Evolutionary conservation across 2,888 invertebrate genomes (phyloP), one percentile per base, ranked within the genome.

Genomic region (Hypsopygia costalis): DNA sequence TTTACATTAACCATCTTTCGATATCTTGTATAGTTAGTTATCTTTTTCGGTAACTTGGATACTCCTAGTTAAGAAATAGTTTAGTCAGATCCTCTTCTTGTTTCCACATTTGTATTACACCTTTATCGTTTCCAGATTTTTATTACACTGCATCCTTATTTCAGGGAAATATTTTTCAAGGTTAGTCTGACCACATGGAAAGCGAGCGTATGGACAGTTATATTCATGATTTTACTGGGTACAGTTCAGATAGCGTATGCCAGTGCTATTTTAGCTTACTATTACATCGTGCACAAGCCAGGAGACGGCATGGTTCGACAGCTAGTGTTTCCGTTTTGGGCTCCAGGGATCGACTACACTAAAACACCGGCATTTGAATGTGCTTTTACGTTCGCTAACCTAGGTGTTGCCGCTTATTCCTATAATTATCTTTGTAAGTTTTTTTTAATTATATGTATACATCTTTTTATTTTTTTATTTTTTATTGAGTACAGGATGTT

Each of bases 391-490:
- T 73, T 55, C 47, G 50, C 63, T 1, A 69, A 61, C 40, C 10
- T 62, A 2, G 55, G 51, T 38, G 41, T 58, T 25, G 0, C 58
- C 0, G 47, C 58, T 1, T 72, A 69, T 38, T 27, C 41, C 1
- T 67, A 65, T 11, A 69, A 59, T 43, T 78, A 69, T 35, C 47
- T 51, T 3, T 81, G 81, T 81, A 47, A 78, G 80, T 76, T 40
- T 34, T 11, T 29, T 11, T 41, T 34, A n/a, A n/a, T n/a, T n/a
- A n/a, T n/a, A n/a, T n/a, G n/a, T n/a, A n/a, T n/a, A n/a, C n/a
- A n/a, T n/a, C n/a, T n/a, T n/a, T n/a, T n/a, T n/a, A n/a, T n/a
- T n/a, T n/a, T n/a, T n/a, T n/a, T n/a, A n/a, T n/a, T n/a, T n/a
- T n/a, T n/a, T n/a, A n/a, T n/a, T n/a, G n/a, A n/a, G n/a, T n/a